Conservation (phyloP, 2,888 invertebrate genomes). For the Nasonia oneida region DNA sequence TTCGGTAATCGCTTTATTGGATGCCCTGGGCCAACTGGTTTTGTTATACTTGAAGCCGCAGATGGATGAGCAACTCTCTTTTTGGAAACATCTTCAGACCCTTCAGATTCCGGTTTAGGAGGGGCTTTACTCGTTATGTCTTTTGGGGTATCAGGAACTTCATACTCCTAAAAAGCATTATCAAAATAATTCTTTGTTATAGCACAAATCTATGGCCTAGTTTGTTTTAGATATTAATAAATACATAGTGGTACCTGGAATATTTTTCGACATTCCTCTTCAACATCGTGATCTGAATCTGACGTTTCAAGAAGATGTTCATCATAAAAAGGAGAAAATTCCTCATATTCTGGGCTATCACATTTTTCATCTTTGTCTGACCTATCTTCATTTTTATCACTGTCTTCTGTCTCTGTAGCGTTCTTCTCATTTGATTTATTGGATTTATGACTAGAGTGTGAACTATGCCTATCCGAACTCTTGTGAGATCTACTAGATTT, state of each 20-base stretch:
- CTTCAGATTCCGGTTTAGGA: constrained; percentile 68
- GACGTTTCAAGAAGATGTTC: constrained; percentile 78
- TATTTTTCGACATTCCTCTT: constrained; percentile 91
- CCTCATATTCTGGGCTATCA: constrained; percentile 66
- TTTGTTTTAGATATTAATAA: background rate
- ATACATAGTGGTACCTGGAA: constrained; percentile 84
- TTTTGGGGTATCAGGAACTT: constrained; percentile 74
- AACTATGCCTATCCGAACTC: constrained; percentile 67
- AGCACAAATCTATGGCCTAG: background rate
- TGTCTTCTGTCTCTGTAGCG: constrained; percentile 54
- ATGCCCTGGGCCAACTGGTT: constrained; percentile 69
- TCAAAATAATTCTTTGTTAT: constrained; percentile 6
- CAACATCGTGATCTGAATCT: constrained; percentile 85
- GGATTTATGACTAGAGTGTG: constrained; percentile 71
- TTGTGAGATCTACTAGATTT: constrained; percentile 70
- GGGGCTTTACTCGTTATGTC: constrained; percentile 66
- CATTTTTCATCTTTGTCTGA: constrained; percentile 68
- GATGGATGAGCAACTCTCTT: constrained; percentile 87
- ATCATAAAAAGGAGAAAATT: constrained; percentile 65
- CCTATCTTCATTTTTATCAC: constrained; percentile 61
- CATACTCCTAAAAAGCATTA: constrained; percentile 71
- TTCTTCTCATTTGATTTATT: constrained; percentile 65
- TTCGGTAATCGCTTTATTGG: constrained; percentile 69
- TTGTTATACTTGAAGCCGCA: constrained; percentile 68
- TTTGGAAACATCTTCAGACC: constrained; percentile 78